Percentiles rank a stretch among this genome's conserved stretches.
phyloP scores from a whole-genome alignment of 2,113 vertebrate genomes.

The Triplophysa siluroides region DNA sequence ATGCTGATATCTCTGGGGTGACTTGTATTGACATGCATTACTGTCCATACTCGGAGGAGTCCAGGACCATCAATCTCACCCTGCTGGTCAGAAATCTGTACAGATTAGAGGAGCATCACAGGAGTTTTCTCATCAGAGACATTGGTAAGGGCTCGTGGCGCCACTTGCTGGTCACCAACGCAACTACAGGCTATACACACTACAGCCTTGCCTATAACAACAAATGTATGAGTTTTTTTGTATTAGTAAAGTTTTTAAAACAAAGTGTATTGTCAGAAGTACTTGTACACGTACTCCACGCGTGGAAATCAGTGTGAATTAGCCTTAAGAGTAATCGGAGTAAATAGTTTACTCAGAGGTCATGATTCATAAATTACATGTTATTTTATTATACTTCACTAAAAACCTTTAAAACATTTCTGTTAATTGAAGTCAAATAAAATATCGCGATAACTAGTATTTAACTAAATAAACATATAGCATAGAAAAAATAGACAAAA shows the following conservation, averaged over 20 bases:
- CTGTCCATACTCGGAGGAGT: constrained; percentile 68
- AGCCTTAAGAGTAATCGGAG: too few species aligned
- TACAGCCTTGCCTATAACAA: too few species aligned
- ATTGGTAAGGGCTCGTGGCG: constrained; percentile 65
- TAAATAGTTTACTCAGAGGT: too few species aligned
- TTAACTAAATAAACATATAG: too few species aligned
- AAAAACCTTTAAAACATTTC: too few species aligned
- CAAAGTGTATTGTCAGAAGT: not conserved
- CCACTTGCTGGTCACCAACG: not conserved
- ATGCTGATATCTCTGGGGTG: constrained; percentile 58
- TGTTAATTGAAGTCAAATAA: too few species aligned
- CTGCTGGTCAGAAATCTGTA: constrained; percentile 61
- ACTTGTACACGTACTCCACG: not conserved
- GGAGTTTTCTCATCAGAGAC: constrained; percentile 67
- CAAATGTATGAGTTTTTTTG: too few species aligned
- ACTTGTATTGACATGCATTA: constrained; percentile 55
- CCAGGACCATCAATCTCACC: constrained; percentile 60
- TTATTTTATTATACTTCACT: too few species aligned
- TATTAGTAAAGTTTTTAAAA: not conserved
- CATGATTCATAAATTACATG: too few species aligned
- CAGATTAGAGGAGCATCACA: constrained; percentile 66
- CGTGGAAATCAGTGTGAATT: not conserved
- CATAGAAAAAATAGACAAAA: too few species aligned
- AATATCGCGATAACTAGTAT: too few species aligned
- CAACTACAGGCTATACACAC: not conserved